Evolutionary conservation across 2,797 vertebrate species (phyloP).

Genomic region (Loriculus beryllinus): DNA sequence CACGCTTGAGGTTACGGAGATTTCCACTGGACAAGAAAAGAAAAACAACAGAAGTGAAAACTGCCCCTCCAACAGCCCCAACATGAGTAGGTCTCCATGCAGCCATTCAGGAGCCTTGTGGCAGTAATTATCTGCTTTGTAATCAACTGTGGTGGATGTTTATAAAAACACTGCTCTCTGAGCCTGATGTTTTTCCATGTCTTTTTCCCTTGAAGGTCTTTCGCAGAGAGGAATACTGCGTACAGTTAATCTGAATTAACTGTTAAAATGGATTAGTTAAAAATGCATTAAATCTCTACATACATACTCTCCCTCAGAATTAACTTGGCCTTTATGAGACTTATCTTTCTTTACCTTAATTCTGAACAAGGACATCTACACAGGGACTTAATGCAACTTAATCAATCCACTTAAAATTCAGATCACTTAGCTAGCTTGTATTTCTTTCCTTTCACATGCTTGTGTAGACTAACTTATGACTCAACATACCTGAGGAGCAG

Average conservation of each 20-base stretch:
- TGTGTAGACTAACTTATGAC: background rate
- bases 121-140: background rate
- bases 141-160: background rate
- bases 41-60: no score
- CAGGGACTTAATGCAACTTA: conserved; percentile 23
- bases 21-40: no score
- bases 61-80: accelerated
- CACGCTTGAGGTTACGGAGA: no score
- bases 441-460: background rate
- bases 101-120: background rate
- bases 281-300: conserved; percentile 28
- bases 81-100: background rate
- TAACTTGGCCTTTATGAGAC: conserved; percentile 16
- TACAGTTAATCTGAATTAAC: conserved; percentile 39
- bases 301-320: background rate
- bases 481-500: background rate
- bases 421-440: background rate
- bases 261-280: conserved; percentile 47
- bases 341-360: conserved; percentile 38
- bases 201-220: background rate
- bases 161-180: background rate
- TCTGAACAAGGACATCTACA: conserved; percentile 28
- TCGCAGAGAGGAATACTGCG: background rate
- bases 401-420: conserved; percentile 34
- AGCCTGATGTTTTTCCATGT: background rate